These are phyloP conservation scores for Rhodeus uyekii DNA, from an alignment of 2,797 vertebrate species.

Conservation along the genomic window DNA sequence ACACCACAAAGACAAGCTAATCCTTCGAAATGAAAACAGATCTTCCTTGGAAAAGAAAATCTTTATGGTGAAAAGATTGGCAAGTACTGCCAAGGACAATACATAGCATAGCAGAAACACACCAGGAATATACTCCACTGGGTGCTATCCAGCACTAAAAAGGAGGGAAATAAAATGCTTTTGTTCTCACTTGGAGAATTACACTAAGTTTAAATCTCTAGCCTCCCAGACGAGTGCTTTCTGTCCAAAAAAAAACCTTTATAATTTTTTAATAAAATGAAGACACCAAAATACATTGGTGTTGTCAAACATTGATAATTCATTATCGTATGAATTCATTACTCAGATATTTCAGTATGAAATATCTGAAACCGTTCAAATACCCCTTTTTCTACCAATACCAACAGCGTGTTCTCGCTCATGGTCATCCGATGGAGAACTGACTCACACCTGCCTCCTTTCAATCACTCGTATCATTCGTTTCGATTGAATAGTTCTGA, in stretches of 20 bases:
- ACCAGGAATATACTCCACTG: constrained; percentile 34
- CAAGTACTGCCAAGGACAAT: constrained; percentile 46
- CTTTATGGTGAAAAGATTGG: constrained; percentile 51
- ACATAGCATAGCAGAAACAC: constrained; percentile 44
- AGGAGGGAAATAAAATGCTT: constrained; percentile 47
- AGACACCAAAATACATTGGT: constrained; percentile 14
- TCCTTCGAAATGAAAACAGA: constrained; percentile 38
- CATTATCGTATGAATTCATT: too few species aligned
- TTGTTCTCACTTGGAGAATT: constrained; percentile 39
- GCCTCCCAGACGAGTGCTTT: constrained; percentile 40
- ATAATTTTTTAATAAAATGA: constrained; percentile 43
- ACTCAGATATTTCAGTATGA: too few species aligned
- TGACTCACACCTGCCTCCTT: too few species aligned
- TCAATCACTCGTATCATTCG: too few species aligned
- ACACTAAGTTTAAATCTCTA: constrained; percentile 30
- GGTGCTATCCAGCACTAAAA: constrained; percentile 43
- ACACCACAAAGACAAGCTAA: constrained; percentile 26
- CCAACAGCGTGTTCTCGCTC: too few species aligned
- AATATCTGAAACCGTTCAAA: too few species aligned
- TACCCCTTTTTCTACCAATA: too few species aligned
- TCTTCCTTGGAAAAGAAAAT: constrained; percentile 20
- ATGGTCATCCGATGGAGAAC: too few species aligned
- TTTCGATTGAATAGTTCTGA: too few species aligned
- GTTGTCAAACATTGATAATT: too few species aligned
- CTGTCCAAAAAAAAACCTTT: constrained; percentile 49